Evolutionary conservation across 1,140 invertebrate genomes (phyloP).

Genomic region (Leptinotarsa texana): DNA sequence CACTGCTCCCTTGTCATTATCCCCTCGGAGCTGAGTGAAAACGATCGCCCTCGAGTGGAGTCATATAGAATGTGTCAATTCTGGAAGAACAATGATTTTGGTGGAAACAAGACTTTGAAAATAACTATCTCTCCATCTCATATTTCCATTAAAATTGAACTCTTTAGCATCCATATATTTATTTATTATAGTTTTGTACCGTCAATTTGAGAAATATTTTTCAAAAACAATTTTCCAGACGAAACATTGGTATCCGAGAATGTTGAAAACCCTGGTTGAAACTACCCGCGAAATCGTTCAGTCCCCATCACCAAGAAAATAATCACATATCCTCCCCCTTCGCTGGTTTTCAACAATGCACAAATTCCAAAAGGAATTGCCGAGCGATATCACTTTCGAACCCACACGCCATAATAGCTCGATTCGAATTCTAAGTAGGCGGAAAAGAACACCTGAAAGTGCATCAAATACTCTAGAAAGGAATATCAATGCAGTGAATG

Average conservation of each 20-base stretch:
- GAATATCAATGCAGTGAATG: slow-evolving; percentile 23
- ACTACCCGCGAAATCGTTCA: background rate
- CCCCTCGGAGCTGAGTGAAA: background rate
- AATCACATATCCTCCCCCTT: slow-evolving; percentile 11
- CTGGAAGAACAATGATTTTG: too few relatives aligned
- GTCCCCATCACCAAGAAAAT: background rate
- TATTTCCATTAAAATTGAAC: too few relatives aligned
- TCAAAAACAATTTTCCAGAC: too few relatives aligned
- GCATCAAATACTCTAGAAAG: slow-evolving; percentile 23
- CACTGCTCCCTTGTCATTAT: background rate
- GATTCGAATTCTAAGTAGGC: slow-evolving; percentile 27
- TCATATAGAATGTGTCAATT: too few relatives aligned
- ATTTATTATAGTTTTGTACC: too few relatives aligned
- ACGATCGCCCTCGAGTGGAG: background rate
- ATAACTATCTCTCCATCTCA: too few relatives aligned
- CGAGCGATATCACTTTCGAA: slow-evolving; percentile 29
- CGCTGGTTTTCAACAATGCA: slow-evolving; percentile 12
- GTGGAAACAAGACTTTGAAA: too few relatives aligned
- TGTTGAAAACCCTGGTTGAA: too few relatives aligned
- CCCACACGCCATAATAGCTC: slow-evolving; percentile 19
- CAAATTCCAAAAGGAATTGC: background rate
- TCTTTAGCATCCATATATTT: too few relatives aligned
- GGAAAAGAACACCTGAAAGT: slow-evolving; percentile 23
- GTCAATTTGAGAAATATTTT: too few relatives aligned
- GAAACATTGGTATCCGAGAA: too few relatives aligned